Conservation (phyloP, 1,140 invertebrate species). For the Leptestheria dahalacensis region DNA sequence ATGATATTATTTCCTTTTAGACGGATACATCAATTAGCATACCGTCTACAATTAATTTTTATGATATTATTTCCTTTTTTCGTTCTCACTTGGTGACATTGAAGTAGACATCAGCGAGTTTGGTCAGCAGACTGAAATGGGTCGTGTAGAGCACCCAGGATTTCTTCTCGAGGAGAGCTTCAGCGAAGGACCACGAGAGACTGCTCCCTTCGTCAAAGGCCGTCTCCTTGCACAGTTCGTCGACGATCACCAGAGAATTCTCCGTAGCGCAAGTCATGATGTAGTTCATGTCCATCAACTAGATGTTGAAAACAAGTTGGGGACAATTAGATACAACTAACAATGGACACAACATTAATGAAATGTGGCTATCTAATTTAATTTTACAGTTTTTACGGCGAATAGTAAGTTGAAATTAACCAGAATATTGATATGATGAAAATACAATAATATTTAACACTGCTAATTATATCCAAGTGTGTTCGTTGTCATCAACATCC, state of each 20-base stretch:
- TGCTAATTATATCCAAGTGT: too few relatives aligned
- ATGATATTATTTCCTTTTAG: neutral
- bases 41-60: neutral
- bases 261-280: constrained; percentile 52
- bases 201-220: constrained; percentile 64
- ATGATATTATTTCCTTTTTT: constrained; percentile 28
- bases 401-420: too few relatives aligned
- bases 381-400: too few relatives aligned
- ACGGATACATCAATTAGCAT: constrained; percentile 6
- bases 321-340: too few relatives aligned
- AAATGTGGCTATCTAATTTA: too few relatives aligned
- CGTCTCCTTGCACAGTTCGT: constrained; percentile 73
- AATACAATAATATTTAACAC: too few relatives aligned
- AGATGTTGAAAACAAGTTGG: constrained; percentile 6
- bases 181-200: constrained; percentile 65
- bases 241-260: constrained; percentile 65
- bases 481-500: too few relatives aligned
- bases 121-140: constrained; percentile 59
- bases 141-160: constrained; percentile 70
- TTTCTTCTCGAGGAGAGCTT: constrained; percentile 46
- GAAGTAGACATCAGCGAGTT: constrained; percentile 51
- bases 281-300: constrained; percentile 70
- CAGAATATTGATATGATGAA: too few relatives aligned
- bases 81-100: constrained; percentile 75
- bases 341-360: too few relatives aligned